Percentiles rank a stretch among this genome's conserved stretches.
These are phyloP conservation scores for Horisme vitalbata DNA, from an alignment of 2,888 invertebrate genomes.

Conservation along the genomic window DNA sequence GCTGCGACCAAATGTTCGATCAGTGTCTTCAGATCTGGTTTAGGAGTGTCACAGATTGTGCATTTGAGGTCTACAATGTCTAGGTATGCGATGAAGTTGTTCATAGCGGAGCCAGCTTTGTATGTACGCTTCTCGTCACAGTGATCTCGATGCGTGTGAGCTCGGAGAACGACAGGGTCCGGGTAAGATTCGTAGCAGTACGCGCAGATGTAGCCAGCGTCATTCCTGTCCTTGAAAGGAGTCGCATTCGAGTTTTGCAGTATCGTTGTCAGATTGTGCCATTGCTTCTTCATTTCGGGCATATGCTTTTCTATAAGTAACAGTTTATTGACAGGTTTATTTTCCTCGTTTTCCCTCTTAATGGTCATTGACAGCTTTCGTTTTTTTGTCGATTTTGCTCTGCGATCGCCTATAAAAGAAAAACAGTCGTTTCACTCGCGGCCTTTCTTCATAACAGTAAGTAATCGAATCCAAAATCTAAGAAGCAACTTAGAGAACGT, in stretches of 20 bases:
- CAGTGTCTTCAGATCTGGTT: constrained; percentile 53
- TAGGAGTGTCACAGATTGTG: constrained; percentile 56
- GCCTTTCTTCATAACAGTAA: constrained; percentile 39
- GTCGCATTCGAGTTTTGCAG: constrained; percentile 70
- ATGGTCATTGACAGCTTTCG: constrained; percentile 56
- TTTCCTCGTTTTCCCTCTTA: constrained; percentile 54
- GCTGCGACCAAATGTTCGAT: constrained; percentile 60
- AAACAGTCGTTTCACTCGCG: constrained; percentile 72
- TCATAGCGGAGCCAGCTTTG: constrained; percentile 65
- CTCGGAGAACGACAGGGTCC: constrained; percentile 45
- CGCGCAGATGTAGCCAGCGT: constrained; percentile 72
- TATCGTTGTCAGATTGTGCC: constrained; percentile 69
- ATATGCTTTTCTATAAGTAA: constrained; percentile 39
- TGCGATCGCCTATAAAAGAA: constrained; percentile 76
- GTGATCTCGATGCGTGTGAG: constrained; percentile 64
- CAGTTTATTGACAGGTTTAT: constrained; percentile 43
- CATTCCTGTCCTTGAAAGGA: constrained; percentile 63
- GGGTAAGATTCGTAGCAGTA: constrained; percentile 71
- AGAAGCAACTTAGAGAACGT: constrained; percentile 12
- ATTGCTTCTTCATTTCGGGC: constrained; percentile 65
- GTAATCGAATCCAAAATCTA: constrained; percentile 11
- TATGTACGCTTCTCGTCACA: constrained; percentile 65
- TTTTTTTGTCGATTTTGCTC: constrained; percentile 67
- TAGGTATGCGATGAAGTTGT: constrained; percentile 68
- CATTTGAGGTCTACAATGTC: constrained; percentile 73